Evolutionary conservation across 2,888 invertebrate species (phyloP).

Genomic region (Eledone cirrhosa): DNA sequence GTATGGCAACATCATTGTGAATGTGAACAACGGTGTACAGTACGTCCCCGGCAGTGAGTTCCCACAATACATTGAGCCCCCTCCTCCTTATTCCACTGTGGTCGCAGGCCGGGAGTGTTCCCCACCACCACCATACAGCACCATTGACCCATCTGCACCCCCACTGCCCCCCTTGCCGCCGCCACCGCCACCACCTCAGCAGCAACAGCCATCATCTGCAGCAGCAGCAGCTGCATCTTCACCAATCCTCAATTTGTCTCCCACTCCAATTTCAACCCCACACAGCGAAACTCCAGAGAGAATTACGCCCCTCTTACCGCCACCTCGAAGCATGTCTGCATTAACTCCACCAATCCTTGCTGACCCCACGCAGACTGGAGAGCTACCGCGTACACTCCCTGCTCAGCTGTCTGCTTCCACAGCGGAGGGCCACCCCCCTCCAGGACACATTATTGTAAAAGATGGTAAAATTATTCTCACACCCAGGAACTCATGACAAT

Average conservation of each 20-base stretch:
- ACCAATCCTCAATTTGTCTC: not conserved
- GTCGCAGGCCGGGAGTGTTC: slow-evolving; percentile 40
- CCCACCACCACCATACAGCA: slow-evolving; percentile 58
- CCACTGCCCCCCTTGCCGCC: not conserved
- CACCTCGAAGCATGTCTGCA: not conserved
- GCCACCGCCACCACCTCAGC: not conserved
- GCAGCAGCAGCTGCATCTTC: not conserved
- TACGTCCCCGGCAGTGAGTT: slow-evolving; percentile 51
- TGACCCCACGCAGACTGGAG: slow-evolving; percentile 15
- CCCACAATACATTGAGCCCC: slow-evolving; percentile 43
- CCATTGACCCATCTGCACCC: slow-evolving; percentile 43
- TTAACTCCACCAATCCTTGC: slow-evolving; percentile 17
- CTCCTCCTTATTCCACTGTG: slow-evolving; percentile 56
- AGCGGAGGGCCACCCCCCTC: not conserved
- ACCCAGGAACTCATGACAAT: slow-evolving; percentile 24
- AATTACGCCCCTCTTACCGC: not conserved
- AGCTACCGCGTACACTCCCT: not conserved
- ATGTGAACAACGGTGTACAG: slow-evolving; percentile 60
- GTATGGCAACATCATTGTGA: slow-evolving; percentile 58
- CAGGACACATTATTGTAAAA: slow-evolving; percentile 27
- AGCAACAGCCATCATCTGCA: not conserved
- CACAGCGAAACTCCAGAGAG: not conserved
- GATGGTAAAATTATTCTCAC: slow-evolving; percentile 21
- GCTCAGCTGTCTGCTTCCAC: not conserved
- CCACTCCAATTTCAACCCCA: not conserved